These are phyloP conservation scores for Aphrocallistes beatrix DNA, from an alignment of 37 sponge, comb jelly and placozoan genomes.

Conservation along the genomic window DNA sequence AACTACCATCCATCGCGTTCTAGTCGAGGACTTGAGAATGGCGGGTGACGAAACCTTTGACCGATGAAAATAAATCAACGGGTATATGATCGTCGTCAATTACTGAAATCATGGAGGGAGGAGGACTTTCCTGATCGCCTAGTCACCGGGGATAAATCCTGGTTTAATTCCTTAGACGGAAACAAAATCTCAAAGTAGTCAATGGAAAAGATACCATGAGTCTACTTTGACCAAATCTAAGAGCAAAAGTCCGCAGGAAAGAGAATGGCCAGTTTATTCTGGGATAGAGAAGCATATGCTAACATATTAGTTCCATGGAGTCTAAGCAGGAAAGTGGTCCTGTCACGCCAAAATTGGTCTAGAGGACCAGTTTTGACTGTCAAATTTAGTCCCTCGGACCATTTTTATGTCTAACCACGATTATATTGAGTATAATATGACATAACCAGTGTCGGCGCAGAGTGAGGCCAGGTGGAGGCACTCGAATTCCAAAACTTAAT, in stretches of 20 bases:
- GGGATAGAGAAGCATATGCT: no score
- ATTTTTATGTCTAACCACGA: no score
- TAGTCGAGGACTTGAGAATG: neutral
- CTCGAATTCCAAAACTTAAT: no score
- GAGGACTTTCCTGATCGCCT: neutral
- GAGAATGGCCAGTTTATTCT: neutral
- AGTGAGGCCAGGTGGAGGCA: no score
- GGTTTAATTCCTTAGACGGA: neutral
- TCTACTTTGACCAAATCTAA: neutral
- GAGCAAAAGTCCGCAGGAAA: neutral
- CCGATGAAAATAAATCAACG: neutral
- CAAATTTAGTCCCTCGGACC: no score
- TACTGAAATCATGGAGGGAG: neutral
- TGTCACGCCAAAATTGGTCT: no score
- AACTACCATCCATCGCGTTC: neutral
- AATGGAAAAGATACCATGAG: neutral
- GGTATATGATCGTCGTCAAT: neutral
- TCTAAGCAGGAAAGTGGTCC: no score
- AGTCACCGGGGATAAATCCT: neutral
- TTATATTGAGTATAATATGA: no score
- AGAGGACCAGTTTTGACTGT: no score
- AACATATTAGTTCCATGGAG: no score
- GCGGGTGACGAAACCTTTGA: neutral
- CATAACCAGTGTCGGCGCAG: no score
- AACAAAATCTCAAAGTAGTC: neutral